Base-by-base conservation (phyloP, 2,113 vertebrate species). In the Pangasianodon hypophthalmus region DNA sequence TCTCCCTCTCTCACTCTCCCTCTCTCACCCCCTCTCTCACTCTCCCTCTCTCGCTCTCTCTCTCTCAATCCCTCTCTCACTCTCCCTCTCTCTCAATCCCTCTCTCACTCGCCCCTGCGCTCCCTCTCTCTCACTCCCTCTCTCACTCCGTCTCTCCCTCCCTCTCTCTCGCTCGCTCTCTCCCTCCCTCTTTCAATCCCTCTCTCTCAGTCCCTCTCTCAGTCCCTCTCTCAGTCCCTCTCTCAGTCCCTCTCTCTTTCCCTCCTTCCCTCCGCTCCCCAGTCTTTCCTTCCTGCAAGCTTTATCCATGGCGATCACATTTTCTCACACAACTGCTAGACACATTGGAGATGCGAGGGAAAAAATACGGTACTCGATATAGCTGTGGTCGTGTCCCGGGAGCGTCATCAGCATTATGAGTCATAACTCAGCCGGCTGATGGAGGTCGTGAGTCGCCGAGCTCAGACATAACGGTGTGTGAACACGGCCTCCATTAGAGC, bases 391-490 rank as follows among this genome's bases (percentile, higher is more conserved):
- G 14, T 58, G 90, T 81, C 87, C 75, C 87, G 16, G 2, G 50
- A 81, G 87, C 13, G 1, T 62, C 84, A 37, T 81, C 60, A 37
- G 73, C 9, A 1, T 48, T 41, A 24, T 11, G 62, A 91, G 75
- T 69, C 84, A 56, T 50, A 88, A 80, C 62, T 41, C 64, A 60
- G 32, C 24, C 24, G 11, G 46, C 87, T 88, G 41, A 77, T 29
- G 46, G 64, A 87, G 62, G 73, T 48, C 1, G 19, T 18, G 29
- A 87, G 88, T 86, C 44, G 48, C 80, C 32, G 50, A 88, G 80
- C 50, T 73, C 73, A 86, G 80, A 64, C 26, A 56, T 82, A 82
- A 79, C 41, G 0, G 52, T 41, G 50, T 48, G 2, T 80, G 16
- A 84, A 54, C 56, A 58, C 1, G 1, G 64, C 52, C 21, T 67